Conservation (phyloP, 2,888 invertebrate genomes). For the Temnothorax ravouxi region DNA sequence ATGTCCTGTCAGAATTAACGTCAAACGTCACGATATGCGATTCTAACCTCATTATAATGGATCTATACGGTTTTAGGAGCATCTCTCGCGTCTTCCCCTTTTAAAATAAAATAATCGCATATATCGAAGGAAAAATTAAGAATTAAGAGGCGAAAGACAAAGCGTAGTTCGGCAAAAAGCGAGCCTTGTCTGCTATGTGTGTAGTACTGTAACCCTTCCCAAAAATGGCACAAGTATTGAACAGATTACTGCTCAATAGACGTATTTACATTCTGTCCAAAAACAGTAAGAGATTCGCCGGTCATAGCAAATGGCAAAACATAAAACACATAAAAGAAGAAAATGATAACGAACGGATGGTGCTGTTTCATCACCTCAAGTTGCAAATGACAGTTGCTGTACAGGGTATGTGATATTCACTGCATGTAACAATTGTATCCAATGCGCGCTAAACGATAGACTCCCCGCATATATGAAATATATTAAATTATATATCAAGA, state of each 20-base stretch:
- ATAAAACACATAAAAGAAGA: constrained; percentile 90
- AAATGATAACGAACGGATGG: constrained; percentile 88
- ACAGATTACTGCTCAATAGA: constrained; percentile 13
- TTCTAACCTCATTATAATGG: not conserved
- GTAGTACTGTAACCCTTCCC: not conserved
- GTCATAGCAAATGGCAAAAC: constrained; percentile 93
- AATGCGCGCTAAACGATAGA: not conserved
- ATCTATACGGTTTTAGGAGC: not conserved
- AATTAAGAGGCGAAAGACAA: not conserved
- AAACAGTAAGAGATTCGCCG: constrained; percentile 87
- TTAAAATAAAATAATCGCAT: not conserved
- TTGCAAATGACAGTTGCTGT: constrained; percentile 89
- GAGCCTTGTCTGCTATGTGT: not conserved
- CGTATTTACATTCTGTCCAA: constrained; percentile 46
- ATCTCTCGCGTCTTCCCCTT: not conserved
- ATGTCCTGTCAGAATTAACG: not conserved
- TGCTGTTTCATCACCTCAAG: constrained; percentile 86
- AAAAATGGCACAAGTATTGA: constrained; percentile 50
- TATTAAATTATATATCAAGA: not conserved
- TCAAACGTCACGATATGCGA: not conserved
- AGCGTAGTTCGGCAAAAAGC: not conserved
- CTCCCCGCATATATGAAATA: not conserved
- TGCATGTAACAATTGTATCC: not conserved
- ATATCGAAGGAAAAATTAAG: not conserved
- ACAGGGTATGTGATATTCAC: constrained; percentile 86